Evolutionary conservation across 2,113 vertebrate genomes (phyloP), one percentile per base, ranked within the genome.

Genomic region (Siphamia tubifer): DNA sequence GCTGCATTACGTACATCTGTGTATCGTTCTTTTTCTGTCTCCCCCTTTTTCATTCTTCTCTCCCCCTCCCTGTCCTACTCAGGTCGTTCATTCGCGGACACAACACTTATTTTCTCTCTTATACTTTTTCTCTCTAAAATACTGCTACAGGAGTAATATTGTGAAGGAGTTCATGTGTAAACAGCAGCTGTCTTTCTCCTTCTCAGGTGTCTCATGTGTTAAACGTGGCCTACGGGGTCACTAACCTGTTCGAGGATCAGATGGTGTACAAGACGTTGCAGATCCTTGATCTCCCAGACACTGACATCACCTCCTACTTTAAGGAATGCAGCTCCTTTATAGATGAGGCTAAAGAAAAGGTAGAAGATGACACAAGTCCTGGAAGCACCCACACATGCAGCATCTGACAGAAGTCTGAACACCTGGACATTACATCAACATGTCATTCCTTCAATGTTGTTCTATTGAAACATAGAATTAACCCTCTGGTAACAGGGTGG

Each of bases 261-360:
- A 44, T 92, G 15, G 62, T 74, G 0, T 94, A 91, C 38, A 90
- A 88, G 72, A 90, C 81, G 0, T 73, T 98, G 39, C 90, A 92
- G 74, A 94, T 99, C 77, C 69, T 98, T 89, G 98, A 99, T 82
- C 82, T 99, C 8, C 96, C 96, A 3, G 96, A 98, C 56, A 96
- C 95, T 2, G 82, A 94, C 75, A 94, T 99, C 81, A 87, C 88
- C 0, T 93, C 94, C 1, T 94, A 94, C 69, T 92, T 97, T 0
- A 49, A 34, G 23, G 85, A 87, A 6, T 80, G 81, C 74, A 65
- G 79, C 68, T 1, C 1, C 44, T 90, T 88, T 40, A 81, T 90
- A 23, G 83, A 90, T 24, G 52, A 49, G 20, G 83, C 84, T 5
- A 27, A 23, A 68, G 42, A 79, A 6, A 36, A 86, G 87, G 88